Evolutionary conservation across 1,140 invertebrate species (phyloP), one percentile per base, ranked within the genome.

Genomic region (Drosophila arawakana): DNA sequence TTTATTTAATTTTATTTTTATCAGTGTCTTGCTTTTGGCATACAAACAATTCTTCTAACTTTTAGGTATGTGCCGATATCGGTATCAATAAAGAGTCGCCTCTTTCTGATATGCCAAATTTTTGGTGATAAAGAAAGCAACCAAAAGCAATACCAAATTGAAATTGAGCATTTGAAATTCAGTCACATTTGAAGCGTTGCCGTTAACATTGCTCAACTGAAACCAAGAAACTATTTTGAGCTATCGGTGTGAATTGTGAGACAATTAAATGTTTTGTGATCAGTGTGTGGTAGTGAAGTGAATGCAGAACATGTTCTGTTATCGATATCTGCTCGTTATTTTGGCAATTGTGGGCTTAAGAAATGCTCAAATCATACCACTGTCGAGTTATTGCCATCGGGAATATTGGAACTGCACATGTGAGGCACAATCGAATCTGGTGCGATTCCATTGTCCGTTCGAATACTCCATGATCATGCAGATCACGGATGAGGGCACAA

Each of bases 391-490:
- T 37, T 88, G 83, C 34, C 41, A 80, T 39, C 59, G 60, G 2
- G 52, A 57, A 6, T 46, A 67, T 3, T 47, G 39, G 0, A 55
- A 34, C n/a, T 88, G 83, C 60, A 89, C 11, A 8, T 88, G 84
- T 2, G 60, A 77, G n/a, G 73, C 84, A 9, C 80, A 89, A 15
- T 78, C 70, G 5, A 89, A 88, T 25, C 66, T 84, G 18, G 80
- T 88, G 18, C 62, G 80, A 1, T 69, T 88, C 34, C 69, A 78
- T 37, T 88, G 84, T 18, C 71, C 59, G 4, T 46, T 73, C 11
- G 78, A 88, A 49, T 88, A 88, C n/a, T 74, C 84, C 15, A 81
- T 88, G 85, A 76, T 84, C 18, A 55, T 88, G 65, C 72, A 90
- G 50, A 43, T 81, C n/a, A 70, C 74, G 2, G 81, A 89, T 8